Percentiles rank a stretch among this genome's conserved stretches.
These are phyloP conservation scores for Hydrocynus forskahlii DNA, from an alignment of 2,797 vertebrate genomes.

Conservation along the genomic window DNA sequence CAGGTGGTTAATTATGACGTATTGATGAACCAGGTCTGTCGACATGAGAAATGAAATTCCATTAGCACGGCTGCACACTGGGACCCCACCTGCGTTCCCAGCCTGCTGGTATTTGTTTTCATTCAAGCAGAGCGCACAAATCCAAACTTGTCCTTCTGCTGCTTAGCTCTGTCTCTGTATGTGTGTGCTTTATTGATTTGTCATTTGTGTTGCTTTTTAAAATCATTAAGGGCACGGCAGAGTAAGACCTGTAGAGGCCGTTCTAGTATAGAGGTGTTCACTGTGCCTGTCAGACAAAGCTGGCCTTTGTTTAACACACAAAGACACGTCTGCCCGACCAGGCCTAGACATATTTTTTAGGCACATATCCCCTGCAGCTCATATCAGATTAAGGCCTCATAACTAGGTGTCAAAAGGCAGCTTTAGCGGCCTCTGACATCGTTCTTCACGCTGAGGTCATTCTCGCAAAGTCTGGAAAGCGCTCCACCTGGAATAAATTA, in stretches of 20 bases:
- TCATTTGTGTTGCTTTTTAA: slow-evolving; percentile 50
- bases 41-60: slow-evolving; percentile 12
- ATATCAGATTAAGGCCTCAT: slow-evolving; percentile 61
- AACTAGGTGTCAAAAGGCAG: slow-evolving; percentile 68
- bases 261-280: slow-evolving; percentile 37
- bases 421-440: slow-evolving; percentile 53
- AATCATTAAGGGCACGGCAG: slow-evolving; percentile 60
- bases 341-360: slow-evolving; percentile 55
- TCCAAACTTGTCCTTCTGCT: slow-evolving; percentile 56
- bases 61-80: slow-evolving; percentile 11
- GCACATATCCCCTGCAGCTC: slow-evolving; percentile 54
- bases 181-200: slow-evolving; percentile 36
- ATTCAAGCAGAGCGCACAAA: slow-evolving; percentile 38
- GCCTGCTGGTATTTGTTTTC: slow-evolving; percentile 49
- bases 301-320: slow-evolving; percentile 46
- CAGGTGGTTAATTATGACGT: background rate
- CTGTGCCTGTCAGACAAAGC: slow-evolving; percentile 58
- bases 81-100: slow-evolving; percentile 36
- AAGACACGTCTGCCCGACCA: slow-evolving; percentile 46
- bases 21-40: too few species aligned
- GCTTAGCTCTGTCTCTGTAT: slow-evolving; percentile 29
- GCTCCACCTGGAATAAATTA: background rate
- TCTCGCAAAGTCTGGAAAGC: slow-evolving; percentile 34
- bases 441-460: slow-evolving; percentile 22
- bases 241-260: slow-evolving; percentile 24